Percentiles rank a stretch among this genome's conserved stretches.
Conservation (phyloP, 92 coral and sea anemone species). For the Phenganax marumi region DNA sequence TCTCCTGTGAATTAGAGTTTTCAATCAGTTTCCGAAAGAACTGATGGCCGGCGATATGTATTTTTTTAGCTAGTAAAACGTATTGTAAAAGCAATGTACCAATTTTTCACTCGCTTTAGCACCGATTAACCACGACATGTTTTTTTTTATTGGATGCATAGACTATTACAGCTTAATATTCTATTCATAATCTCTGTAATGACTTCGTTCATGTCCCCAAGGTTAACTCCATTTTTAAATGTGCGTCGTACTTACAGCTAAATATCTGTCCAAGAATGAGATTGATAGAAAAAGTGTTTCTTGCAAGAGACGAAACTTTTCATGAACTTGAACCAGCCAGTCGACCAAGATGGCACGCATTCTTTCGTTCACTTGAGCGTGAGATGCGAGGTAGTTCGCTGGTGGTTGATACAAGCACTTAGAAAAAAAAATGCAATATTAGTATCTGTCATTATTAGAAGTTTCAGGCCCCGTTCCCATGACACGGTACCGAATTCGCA, state of each 20-base stretch:
- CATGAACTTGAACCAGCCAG: constrained; percentile 96
- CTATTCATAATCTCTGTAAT: no score
- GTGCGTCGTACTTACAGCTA: constrained; percentile 66
- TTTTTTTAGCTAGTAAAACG: no score
- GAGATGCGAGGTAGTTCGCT: constrained; percentile 68
- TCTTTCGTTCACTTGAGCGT: constrained; percentile 61
- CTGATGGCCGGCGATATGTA: no score
- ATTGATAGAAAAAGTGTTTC: constrained; percentile 86
- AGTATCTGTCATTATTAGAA: background rate
- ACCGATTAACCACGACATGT: no score
- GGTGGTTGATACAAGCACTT: constrained; percentile 67
- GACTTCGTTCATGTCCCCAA: no score
- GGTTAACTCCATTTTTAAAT: background rate
- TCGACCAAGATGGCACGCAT: constrained; percentile 91
- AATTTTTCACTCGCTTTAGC: no score
- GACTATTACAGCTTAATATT: no score
- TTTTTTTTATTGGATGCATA: no score
- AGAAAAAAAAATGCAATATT: background rate
- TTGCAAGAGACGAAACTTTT: constrained; percentile 80
- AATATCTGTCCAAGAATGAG: constrained; percentile 81
- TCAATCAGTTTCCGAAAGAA: background rate
- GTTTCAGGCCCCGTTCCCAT: background rate
- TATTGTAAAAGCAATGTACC: no score
- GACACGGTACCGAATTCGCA: no score
- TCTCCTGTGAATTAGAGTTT: background rate